Evolutionary conservation across 1,140 invertebrate species (phyloP), one percentile per base, ranked within the genome.

Genomic region (Drosophila ananassae): DNA sequence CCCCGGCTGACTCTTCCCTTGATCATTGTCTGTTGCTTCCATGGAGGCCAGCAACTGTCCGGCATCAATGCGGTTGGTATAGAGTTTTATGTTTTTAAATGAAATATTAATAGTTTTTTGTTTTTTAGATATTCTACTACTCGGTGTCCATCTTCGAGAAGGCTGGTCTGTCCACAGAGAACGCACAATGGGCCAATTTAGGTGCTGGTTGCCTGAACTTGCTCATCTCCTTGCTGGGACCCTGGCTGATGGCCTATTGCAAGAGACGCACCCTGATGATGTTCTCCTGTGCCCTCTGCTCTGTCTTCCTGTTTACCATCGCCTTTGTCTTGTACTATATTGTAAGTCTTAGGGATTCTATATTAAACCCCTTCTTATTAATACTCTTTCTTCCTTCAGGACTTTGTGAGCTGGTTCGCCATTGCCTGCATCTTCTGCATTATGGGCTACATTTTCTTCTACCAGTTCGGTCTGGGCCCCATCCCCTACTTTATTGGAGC

Each of bases 401-500:
- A 95, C 50, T 68, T 89, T 12, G 91, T 93, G 32, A 87, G 93
- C 7, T 95, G 95, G 94, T 95, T 98, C 93, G 94, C 95, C 34
- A 95, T 95, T 78, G 81, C 96, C 13, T 96, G 95, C 61, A 95
- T 97, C 37, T 90, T 94, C 2, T 93, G 95, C 2, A 95, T 97
- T 5, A 92, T 97, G 58, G 91, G 94, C 22, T 98, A 96, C 83
- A 97, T 98, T 30, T 93, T 97, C 30, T 95, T 95, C 63, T 98
- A 97, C 89, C 97, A 96, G 24, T 93, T 98, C 41, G 97, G 97
- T 2, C 92, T 97, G 32, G 96, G 96, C 12, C 97, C 97, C 1
- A 97, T 98, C 84, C 97, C 97, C 0, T 98, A 96, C 92, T 96
- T 98, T 79, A 97, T 98, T 80, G 97, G 96, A 10, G 95, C 96